Percentiles rank a stretch among this genome's conserved stretches.
Evolutionary conservation across 2,888 invertebrate genomes (phyloP).

Genomic region (Leuctra nigra): DNA sequence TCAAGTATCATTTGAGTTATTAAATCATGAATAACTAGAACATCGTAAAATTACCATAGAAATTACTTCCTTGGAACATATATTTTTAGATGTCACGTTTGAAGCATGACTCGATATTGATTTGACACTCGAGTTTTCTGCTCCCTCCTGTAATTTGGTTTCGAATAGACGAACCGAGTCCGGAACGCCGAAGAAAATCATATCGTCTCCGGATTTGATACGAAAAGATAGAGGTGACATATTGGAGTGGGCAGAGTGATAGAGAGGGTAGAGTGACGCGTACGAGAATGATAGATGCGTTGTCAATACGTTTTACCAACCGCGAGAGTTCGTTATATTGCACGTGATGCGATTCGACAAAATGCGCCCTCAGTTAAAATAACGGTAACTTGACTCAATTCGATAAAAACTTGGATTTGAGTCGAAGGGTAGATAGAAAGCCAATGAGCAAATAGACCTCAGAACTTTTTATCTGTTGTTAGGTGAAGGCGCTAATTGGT

Average conservation of each 20-base stretch:
- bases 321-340: conserved; percentile 1
- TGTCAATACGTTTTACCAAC: conserved; percentile 6
- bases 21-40: conserved; percentile 4
- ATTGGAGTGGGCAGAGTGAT: not conserved
- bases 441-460: too few relatives aligned
- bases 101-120: not conserved
- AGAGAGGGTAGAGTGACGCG: not conserved
- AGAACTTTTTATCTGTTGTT: too few relatives aligned
- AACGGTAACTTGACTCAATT: not conserved
- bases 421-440: too few relatives aligned
- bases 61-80: not conserved
- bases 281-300: not conserved
- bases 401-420: too few relatives aligned
- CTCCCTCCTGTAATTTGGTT: not conserved
- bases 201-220: conserved; percentile 6
- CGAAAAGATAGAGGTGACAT: conserved; percentile 3
- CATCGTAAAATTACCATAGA: conserved; percentile 1
- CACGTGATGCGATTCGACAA: not conserved
- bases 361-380: too few relatives aligned
- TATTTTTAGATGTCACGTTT: not conserved
- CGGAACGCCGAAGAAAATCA: conserved; percentile 2
- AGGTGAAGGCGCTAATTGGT: too few relatives aligned
- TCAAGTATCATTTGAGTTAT: not conserved
- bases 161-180: not conserved
- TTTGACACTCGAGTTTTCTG: conserved; percentile 10